phyloP scores from a whole-genome alignment of 1,140 invertebrate species.

The Dinoponera quadriceps region DNA sequence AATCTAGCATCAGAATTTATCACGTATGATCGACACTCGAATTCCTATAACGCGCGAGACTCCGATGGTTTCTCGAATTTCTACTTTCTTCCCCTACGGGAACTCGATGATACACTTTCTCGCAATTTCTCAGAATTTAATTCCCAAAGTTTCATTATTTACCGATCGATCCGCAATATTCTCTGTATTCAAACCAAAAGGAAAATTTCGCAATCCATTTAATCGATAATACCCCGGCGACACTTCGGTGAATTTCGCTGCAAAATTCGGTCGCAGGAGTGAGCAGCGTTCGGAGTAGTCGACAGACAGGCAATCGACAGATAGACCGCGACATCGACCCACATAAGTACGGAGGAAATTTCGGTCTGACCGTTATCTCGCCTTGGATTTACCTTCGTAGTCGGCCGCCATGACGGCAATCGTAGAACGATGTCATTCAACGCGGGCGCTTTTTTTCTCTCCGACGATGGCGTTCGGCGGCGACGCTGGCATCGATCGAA shows the following conservation, averaged over 20 bases:
- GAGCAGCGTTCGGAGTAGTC: slow-evolving; percentile 22
- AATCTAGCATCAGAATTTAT: background rate
- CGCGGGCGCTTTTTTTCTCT: background rate
- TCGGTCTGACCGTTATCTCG: background rate
- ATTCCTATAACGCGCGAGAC: background rate
- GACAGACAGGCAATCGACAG: background rate
- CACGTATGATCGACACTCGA: background rate
- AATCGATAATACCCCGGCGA: background rate
- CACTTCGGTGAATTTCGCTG: background rate
- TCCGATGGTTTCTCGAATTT: no score
- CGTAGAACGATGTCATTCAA: background rate
- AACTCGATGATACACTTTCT: no score
- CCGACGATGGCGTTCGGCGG: background rate
- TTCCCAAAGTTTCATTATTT: no score
- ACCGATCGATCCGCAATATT: no score
- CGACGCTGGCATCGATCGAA: background rate
- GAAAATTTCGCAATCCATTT: background rate
- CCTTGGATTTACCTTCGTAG: slow-evolving; percentile 26
- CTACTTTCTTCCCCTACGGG: no score
- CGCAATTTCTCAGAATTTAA: no score
- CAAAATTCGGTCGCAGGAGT: slow-evolving; percentile 1
- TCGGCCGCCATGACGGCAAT: background rate
- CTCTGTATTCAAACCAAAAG: no score
- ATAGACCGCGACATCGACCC: background rate
- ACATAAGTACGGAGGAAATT: slow-evolving; percentile 27